These are phyloP conservation scores for Drosophila tani DNA, from an alignment of 1,140 invertebrate species.

Conservation along the genomic window DNA sequence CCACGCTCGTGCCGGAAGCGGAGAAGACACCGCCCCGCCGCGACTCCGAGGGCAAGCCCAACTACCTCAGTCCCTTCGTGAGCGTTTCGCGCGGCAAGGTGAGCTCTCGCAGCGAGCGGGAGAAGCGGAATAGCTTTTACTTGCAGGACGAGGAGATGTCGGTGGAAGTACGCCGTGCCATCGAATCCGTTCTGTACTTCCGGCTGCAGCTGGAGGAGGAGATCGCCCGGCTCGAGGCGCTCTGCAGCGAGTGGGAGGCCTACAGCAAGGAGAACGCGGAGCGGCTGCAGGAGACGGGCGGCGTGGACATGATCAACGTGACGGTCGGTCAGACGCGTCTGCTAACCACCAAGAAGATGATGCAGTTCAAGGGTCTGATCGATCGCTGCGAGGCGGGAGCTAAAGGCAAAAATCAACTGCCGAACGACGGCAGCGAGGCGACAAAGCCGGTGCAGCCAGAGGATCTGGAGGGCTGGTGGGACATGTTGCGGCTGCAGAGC, in stretches of 20 bases:
- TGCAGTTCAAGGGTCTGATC: constrained; percentile 88
- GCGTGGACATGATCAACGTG: constrained; percentile 87
- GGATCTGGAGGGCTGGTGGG: constrained; percentile 92
- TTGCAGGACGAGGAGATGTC: constrained; percentile 34
- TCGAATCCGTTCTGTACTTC: constrained; percentile 86
- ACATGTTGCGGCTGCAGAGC: constrained; percentile 89
- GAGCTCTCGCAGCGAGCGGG: constrained; percentile 85
- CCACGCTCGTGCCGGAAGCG: constrained; percentile 3
- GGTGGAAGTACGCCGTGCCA: constrained; percentile 78
- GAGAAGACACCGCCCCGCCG: constrained; percentile 28
- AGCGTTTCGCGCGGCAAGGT: constrained; percentile 85
- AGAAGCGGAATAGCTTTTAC: constrained; percentile 82
- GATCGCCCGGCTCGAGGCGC: constrained; percentile 83
- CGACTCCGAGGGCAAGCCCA: constrained; percentile 22
- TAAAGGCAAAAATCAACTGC: constrained; percentile 23
- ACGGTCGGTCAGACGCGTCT: constrained; percentile 89
- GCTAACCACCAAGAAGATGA: constrained; percentile 89
- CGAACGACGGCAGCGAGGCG: constrained; percentile 85
- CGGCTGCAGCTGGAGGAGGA: constrained; percentile 86
- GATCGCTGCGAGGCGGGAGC: constrained; percentile 87
- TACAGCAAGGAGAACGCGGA: constrained; percentile 69
- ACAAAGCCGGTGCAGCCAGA: constrained; percentile 86
- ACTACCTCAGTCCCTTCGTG: constrained; percentile 83
- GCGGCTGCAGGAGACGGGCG: constrained; percentile 58
- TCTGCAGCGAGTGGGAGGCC: constrained; percentile 85